These are phyloP conservation scores for Sepioteuthis lessoniana DNA, from an alignment of 2,888 invertebrate species.

Conservation along the genomic window DNA sequence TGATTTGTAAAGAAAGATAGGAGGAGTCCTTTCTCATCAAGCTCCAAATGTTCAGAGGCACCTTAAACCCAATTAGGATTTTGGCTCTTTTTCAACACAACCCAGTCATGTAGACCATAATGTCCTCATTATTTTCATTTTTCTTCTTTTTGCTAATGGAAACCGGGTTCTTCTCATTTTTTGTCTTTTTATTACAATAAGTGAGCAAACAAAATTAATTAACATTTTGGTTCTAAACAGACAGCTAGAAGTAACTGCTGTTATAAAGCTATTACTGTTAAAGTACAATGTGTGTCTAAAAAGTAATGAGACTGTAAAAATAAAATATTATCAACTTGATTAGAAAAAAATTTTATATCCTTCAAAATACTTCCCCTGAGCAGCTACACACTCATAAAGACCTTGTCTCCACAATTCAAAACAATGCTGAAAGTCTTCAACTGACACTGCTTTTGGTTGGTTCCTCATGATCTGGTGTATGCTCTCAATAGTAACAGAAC, in stretches of 20 bases:
- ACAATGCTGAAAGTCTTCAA: too few species aligned
- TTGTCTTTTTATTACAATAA: constrained; percentile 23
- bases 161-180: background rate
- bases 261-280: background rate
- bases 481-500: too few species aligned
- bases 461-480: too few species aligned
- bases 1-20: background rate
- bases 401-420: too few species aligned
- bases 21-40: background rate
- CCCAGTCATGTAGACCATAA: background rate
- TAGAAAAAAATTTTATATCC: too few species aligned
- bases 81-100: background rate
- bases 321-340: too few species aligned
- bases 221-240: background rate
- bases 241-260: background rate
- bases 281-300: background rate
- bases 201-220: constrained; percentile 10
- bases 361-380: too few species aligned
- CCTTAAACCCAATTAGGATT: background rate
- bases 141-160: background rate
- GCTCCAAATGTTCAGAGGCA: background rate
- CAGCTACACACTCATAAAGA: too few species aligned
- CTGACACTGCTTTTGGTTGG: too few species aligned
- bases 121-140: background rate
- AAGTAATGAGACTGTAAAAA: too few species aligned